phyloP scores from a whole-genome alignment of 2,888 invertebrate species.

The Boloria selene region DNA sequence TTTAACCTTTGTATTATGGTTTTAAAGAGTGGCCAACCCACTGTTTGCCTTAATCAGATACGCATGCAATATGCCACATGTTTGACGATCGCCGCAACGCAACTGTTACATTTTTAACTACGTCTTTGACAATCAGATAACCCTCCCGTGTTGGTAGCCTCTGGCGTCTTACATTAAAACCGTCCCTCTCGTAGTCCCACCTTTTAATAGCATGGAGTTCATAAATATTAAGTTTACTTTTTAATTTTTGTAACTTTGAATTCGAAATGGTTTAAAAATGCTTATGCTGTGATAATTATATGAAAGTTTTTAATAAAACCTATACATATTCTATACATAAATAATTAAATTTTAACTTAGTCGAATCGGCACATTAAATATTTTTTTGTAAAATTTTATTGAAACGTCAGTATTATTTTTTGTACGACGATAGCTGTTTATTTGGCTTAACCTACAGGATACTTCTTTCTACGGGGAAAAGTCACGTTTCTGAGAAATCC shows the following conservation, averaged over 20 bases:
- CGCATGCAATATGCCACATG: constrained; percentile 70
- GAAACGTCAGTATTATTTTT: background rate
- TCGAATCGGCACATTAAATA: background rate
- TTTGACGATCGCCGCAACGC: constrained; percentile 58
- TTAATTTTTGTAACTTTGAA: background rate
- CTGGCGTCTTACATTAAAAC: constrained; percentile 8
- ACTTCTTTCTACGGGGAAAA: no score
- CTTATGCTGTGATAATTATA: no score
- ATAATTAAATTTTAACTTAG: no score
- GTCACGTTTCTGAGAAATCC: no score
- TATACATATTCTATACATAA: no score
- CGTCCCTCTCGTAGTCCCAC: constrained; percentile 5
- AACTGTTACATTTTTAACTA: constrained; percentile 51
- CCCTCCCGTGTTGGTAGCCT: constrained; percentile 7
- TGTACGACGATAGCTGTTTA: no score
- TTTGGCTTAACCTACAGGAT: no score
- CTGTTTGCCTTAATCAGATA: constrained; percentile 76
- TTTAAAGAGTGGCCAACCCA: constrained; percentile 48
- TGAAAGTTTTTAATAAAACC: no score
- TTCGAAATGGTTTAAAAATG: no score
- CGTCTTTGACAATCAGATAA: constrained; percentile 20
- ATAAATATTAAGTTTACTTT: background rate
- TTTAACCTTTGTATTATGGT: constrained; percentile 29
- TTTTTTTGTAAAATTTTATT: background rate
- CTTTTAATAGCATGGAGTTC: background rate